phyloP scores from a whole-genome alignment of 2,888 invertebrate species.

The Lamproptera curius region DNA sequence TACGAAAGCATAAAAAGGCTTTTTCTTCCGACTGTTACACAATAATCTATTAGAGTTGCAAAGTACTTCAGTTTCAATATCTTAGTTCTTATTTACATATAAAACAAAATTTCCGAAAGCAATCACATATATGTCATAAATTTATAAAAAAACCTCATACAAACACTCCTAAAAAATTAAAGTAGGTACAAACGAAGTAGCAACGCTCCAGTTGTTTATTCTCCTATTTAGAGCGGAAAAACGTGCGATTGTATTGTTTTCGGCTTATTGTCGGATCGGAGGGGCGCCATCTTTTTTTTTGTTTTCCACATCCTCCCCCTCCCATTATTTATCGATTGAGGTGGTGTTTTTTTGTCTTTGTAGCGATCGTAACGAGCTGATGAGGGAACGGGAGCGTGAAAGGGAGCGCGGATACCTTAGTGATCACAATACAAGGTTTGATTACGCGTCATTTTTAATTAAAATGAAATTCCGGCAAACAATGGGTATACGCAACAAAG shows the following conservation, averaged over 20 bases:
- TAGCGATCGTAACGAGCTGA: constrained; percentile 91
- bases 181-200: no score
- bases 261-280: constrained; percentile 7
- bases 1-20: no score
- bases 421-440: constrained; percentile 87
- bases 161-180: no score
- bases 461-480: constrained; percentile 5
- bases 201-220: background rate
- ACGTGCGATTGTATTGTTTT: constrained; percentile 11
- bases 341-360: constrained; percentile 32
- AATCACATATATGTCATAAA: no score
- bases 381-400: constrained; percentile 87
- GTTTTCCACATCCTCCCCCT: constrained; percentile 14
- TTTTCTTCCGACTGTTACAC: no score
- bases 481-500: constrained; percentile 7
- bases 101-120: no score
- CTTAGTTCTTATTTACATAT: no score
- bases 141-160: no score
- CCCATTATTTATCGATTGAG: constrained; percentile 22
- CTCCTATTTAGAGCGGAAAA: constrained; percentile 7
- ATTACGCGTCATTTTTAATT: constrained; percentile 22
- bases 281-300: constrained; percentile 4
- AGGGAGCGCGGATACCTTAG: constrained; percentile 84
- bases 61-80: no score
- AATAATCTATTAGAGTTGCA: no score